Conservation (phyloP, 2,113 vertebrate genomes). For the Daphoenositta chrysoptera region DNA sequence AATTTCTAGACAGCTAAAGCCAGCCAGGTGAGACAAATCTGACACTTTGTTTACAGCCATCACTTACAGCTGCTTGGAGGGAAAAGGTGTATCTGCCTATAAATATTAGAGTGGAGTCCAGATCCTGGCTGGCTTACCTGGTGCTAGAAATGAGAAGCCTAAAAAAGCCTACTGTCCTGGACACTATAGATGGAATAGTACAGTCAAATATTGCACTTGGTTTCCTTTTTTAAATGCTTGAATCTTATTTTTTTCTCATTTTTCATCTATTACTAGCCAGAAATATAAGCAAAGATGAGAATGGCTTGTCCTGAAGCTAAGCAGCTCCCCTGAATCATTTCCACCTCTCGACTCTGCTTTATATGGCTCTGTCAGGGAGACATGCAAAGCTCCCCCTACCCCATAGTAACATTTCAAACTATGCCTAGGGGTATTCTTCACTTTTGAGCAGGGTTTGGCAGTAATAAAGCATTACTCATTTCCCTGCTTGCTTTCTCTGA, state of each 20-base stretch:
- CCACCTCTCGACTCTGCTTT: neutral
- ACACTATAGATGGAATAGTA: neutral
- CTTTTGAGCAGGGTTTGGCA: slow-evolving; percentile 18
- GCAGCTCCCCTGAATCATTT: neutral
- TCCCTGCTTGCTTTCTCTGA: slow-evolving; percentile 56
- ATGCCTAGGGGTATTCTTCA: slow-evolving; percentile 42
- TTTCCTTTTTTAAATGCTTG: neutral
- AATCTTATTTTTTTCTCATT: neutral
- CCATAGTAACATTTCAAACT: slow-evolving; percentile 44
- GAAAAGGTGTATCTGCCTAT: neutral
- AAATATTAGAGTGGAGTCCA: neutral
- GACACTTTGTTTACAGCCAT: neutral
- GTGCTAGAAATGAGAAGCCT: neutral
- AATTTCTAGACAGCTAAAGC: neutral
- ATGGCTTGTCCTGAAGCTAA: neutral
- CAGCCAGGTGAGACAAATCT: neutral
- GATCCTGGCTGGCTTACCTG: neutral
- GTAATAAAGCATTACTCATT: slow-evolving; percentile 63
- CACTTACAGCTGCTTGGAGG: neutral
- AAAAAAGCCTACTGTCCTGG: neutral
- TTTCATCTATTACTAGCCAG: neutral
- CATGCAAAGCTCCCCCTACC: neutral
- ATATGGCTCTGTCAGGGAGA: neutral
- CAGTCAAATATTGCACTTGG: neutral
- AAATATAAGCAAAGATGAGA: neutral